Evolutionary conservation across 2,888 invertebrate species (phyloP).

Genomic region (Drosophila rubida): DNA sequence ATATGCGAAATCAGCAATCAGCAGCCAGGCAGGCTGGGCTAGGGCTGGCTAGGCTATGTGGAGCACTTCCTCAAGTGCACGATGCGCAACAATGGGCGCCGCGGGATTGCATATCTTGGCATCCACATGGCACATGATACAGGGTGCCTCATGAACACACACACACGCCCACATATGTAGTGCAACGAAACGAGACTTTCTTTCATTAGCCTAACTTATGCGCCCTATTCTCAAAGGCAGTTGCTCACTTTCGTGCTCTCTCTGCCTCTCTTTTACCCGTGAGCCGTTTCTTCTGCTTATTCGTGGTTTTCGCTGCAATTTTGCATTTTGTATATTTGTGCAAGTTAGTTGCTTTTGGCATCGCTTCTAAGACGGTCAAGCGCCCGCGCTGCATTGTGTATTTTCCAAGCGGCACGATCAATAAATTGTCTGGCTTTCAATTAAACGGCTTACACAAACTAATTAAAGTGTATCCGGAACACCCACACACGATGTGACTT

Average conservation of each 20-base stretch:
- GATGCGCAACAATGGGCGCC: slow-evolving; percentile 74
- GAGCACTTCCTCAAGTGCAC: slow-evolving; percentile 75
- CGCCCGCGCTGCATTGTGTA: neutral
- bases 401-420: slow-evolving; percentile 32
- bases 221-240: slow-evolving; percentile 46
- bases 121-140: slow-evolving; percentile 58
- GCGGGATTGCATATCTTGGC: slow-evolving; percentile 70
- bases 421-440: slow-evolving; percentile 42
- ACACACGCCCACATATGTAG: neutral
- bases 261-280: slow-evolving; percentile 1
- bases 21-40: slow-evolving; percentile 14
- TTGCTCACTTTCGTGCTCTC: neutral
- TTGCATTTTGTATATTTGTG: slow-evolving; percentile 36
- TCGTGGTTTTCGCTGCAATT: slow-evolving; percentile 29
- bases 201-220: slow-evolving; percentile 50
- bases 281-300: slow-evolving; percentile 15
- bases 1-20: slow-evolving; percentile 62
- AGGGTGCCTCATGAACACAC: slow-evolving; percentile 33
- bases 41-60: slow-evolving; percentile 49
- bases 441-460: slow-evolving; percentile 32
- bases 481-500: slow-evolving; percentile 14
- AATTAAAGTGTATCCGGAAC: slow-evolving; percentile 39
- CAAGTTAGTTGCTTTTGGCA: slow-evolving; percentile 37
- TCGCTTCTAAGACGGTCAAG: slow-evolving; percentile 45
- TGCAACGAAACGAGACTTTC: slow-evolving; percentile 41